Percentiles rank a stretch among this genome's conserved stretches.
These are phyloP conservation scores for Pyrrhia umbra DNA, from an alignment of 2,888 invertebrate species.

Conservation along the genomic window DNA sequence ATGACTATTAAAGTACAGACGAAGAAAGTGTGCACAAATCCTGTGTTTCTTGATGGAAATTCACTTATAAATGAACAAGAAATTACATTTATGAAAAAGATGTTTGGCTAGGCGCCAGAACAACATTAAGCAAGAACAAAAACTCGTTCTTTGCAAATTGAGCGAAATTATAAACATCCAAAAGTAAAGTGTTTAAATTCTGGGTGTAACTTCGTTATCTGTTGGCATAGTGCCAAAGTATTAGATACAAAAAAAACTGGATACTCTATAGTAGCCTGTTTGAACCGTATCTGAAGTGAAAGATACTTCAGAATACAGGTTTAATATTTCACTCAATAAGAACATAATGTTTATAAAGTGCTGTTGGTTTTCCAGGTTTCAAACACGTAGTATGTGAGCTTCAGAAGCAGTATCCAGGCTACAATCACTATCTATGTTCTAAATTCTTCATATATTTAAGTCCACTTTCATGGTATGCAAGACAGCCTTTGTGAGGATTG, in stretches of 20 bases:
- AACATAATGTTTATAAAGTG: too few species aligned
- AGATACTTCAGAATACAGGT: too few species aligned
- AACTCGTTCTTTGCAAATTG: not conserved
- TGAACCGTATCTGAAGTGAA: too few species aligned
- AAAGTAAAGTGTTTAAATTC: slow-evolving; percentile 3
- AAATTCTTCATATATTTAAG: not conserved
- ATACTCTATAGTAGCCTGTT: too few species aligned
- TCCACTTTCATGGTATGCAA: not conserved
- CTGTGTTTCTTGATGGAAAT: too few species aligned
- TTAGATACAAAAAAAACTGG: not conserved
- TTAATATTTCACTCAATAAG: too few species aligned
- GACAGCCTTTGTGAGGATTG: not conserved
- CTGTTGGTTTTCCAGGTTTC: too few species aligned
- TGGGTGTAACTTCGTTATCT: slow-evolving; percentile 14
- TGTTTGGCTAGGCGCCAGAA: not conserved
- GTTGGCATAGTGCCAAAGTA: slow-evolving; percentile 15
- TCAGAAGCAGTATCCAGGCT: too few species aligned
- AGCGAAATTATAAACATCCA: slow-evolving; percentile 6
- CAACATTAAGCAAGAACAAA: not conserved
- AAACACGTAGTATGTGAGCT: too few species aligned
- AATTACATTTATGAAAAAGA: not conserved
- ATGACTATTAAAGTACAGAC: too few species aligned
- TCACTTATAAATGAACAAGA: not conserved
- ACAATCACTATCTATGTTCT: not conserved
- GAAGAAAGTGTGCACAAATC: too few species aligned